phyloP scores from a whole-genome alignment of 2,888 invertebrate genomes.

The Tholera decimalis region DNA sequence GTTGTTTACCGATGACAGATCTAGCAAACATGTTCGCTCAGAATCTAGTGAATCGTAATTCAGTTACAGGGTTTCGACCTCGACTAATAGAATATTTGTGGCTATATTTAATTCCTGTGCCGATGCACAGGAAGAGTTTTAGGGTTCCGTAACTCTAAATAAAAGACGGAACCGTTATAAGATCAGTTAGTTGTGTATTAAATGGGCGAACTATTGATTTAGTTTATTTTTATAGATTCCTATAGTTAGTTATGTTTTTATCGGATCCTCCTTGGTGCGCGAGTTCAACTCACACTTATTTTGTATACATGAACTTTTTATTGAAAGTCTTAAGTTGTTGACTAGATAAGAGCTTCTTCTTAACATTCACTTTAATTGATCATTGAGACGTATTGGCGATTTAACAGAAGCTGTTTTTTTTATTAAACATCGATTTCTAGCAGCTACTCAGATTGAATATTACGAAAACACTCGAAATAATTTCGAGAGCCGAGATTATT shows the following conservation, averaged over 20 bases:
- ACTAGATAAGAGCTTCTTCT: no score
- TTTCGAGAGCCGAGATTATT: constrained; percentile 37
- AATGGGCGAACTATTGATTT: no score
- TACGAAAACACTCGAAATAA: constrained; percentile 37
- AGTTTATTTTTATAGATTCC: no score
- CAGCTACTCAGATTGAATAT: constrained; percentile 24
- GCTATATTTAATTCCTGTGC: constrained; percentile 17
- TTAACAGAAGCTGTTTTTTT: constrained; percentile 20
- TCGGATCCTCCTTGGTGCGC: no score
- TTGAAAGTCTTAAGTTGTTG: no score
- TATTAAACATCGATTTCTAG: constrained; percentile 18
- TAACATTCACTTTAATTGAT: constrained; percentile 31
- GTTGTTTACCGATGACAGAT: constrained; percentile 51
- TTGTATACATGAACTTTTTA: no score
- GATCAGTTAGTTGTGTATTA: no score
- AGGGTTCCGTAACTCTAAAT: no score
- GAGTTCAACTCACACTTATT: no score
- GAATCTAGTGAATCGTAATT: constrained; percentile 27
- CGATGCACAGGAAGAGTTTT: no score
- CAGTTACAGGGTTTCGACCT: neutral
- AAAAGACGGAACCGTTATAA: no score
- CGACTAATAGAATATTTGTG: constrained; percentile 24
- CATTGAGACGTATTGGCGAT: constrained; percentile 24
- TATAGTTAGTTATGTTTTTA: no score
- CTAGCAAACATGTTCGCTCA: constrained; percentile 21